Conservation (phyloP, 1,140 invertebrate genomes). For the Lepidotrigona ventralis region DNA sequence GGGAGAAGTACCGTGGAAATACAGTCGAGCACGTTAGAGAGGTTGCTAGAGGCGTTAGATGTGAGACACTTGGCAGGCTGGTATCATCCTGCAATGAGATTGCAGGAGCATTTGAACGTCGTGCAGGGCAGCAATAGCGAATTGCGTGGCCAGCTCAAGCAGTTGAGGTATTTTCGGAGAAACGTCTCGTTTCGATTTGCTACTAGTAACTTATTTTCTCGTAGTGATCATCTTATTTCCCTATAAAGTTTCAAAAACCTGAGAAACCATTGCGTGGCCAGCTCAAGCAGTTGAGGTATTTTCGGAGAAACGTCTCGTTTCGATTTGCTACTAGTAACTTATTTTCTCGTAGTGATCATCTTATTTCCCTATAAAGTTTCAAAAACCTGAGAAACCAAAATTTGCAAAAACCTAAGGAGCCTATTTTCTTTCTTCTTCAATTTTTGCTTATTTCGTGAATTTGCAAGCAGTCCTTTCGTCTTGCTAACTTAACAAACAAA, state of each 20-base stretch:
- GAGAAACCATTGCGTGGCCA: conserved; percentile 80
- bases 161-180: conserved; percentile 71
- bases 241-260: too few species aligned
- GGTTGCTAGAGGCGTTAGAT: conserved; percentile 84
- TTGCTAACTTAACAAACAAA: background rate
- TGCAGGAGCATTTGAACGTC: conserved; percentile 84
- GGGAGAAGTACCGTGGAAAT: conserved; percentile 78
- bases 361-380: too few species aligned
- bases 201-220: too few species aligned
- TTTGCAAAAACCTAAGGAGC: too few species aligned
- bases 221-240: too few species aligned
- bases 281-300: conserved; percentile 77
- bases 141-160: conserved; percentile 80
- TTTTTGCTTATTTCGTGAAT: too few species aligned
- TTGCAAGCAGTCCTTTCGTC: too few species aligned
- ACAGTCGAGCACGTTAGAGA: conserved; percentile 82
- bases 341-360: too few species aligned
- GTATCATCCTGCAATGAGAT: conserved; percentile 88
- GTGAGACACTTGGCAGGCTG: conserved; percentile 86
- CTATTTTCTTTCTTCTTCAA: too few species aligned
- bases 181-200: background rate
- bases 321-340: too few species aligned
- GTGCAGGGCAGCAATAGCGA: conserved; percentile 82
- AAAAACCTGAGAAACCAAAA: too few species aligned
- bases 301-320: background rate